phyloP scores from a whole-genome alignment of 2,888 invertebrate species.

The Apeira syringaria region DNA sequence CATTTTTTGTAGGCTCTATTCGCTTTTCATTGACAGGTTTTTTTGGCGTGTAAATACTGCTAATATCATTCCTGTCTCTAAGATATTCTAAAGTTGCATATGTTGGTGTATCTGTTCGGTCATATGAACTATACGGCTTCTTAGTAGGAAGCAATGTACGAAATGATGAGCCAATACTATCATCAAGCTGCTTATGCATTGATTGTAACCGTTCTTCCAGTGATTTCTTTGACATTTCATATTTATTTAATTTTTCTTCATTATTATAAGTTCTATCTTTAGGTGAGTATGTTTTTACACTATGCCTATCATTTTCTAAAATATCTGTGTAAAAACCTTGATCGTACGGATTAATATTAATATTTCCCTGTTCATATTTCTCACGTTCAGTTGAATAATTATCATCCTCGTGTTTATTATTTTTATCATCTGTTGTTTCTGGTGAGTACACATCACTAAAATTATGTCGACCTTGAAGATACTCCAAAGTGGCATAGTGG shows the following conservation, averaged over 20 bases:
- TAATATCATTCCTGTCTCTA: conserved; percentile 37
- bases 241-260: not conserved
- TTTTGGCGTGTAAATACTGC: conserved; percentile 30
- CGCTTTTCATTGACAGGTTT: conserved; percentile 3
- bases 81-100: conserved; percentile 36
- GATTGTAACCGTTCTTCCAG: not conserved
- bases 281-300: not conserved
- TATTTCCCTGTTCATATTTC: conserved; percentile 5
- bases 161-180: conserved; percentile 23
- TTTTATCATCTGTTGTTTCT: not conserved
- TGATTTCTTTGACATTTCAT: not conserved
- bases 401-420: not conserved
- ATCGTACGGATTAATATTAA: conserved; percentile 10
- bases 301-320: not conserved
- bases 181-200: conserved; percentile 1
- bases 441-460: conserved; percentile 33
- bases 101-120: conserved; percentile 30
- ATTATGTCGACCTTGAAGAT: conserved; percentile 34
- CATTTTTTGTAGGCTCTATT: conserved; percentile 16
- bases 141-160: conserved; percentile 32
- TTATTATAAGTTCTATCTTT: not conserved
- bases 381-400: not conserved
- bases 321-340: conserved; percentile 11
- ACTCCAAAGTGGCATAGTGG: conserved; percentile 31
- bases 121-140: conserved; percentile 25